Percentiles rank a stretch among this genome's conserved stretches.
Conservation (phyloP, 2,888 invertebrate species). For the Leptogaster cylindrica region DNA sequence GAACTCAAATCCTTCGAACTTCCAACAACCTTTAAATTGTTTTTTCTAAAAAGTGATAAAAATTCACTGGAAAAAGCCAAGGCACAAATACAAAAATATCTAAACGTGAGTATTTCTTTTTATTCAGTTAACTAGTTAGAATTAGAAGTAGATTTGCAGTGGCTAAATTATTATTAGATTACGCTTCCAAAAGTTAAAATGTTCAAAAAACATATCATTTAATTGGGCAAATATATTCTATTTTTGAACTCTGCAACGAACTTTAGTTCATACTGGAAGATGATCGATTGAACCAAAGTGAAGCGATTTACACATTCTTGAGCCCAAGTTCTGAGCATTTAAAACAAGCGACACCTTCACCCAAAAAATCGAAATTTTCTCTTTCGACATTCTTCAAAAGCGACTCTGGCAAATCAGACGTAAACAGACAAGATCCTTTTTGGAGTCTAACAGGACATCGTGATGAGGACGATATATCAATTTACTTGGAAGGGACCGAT, state of each 20-base stretch:
- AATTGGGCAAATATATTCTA: too few species aligned
- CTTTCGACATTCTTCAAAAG: slow-evolving; percentile 86
- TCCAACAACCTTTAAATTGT: slow-evolving; percentile 81
- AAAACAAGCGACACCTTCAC: slow-evolving; percentile 76
- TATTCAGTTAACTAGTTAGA: too few species aligned
- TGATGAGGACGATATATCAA: slow-evolving; percentile 81
- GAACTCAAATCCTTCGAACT: slow-evolving; percentile 82
- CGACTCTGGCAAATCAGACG: slow-evolving; percentile 63
- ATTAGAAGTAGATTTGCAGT: too few species aligned
- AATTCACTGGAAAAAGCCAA: slow-evolving; percentile 83
- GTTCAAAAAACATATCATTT: not conserved
- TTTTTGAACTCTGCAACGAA: too few species aligned
- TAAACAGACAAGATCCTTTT: slow-evolving; percentile 55
- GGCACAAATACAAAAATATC: slow-evolving; percentile 81
- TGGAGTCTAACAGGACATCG: slow-evolving; percentile 66
- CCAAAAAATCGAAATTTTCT: slow-evolving; percentile 87
- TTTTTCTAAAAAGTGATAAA: slow-evolving; percentile 83
- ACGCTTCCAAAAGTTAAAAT: not conserved
- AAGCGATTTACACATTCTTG: slow-evolving; percentile 88
- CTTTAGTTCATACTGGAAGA: slow-evolving; percentile 82
- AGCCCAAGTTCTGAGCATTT: slow-evolving; percentile 90
- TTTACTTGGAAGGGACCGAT: slow-evolving; percentile 74
- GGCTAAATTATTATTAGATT: too few species aligned
- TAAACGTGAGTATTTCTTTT: slow-evolving; percentile 73
- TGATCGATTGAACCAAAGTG: slow-evolving; percentile 84